Conservation (phyloP, 2,888 invertebrate species). For the Platynereis dumerilii region DNA sequence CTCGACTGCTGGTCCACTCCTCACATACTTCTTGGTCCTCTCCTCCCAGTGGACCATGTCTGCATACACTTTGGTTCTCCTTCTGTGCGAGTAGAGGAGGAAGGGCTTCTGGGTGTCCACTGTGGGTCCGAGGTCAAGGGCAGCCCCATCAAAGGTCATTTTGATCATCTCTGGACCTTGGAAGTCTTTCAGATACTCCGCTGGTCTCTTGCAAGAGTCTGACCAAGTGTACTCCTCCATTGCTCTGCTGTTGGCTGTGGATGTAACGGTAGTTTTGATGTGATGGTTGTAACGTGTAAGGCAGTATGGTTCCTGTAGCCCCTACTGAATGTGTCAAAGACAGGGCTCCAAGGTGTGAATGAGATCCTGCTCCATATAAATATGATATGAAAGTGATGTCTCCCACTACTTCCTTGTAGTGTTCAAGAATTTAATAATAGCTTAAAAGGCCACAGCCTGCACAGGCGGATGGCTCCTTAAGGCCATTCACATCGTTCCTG, state of each 20-base stretch:
- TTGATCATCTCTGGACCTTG: conserved; percentile 1
- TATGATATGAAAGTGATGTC: no score
- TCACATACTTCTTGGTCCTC: neutral
- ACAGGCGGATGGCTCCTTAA: no score
- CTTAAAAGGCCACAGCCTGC: no score
- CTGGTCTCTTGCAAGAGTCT: conserved; percentile 2
- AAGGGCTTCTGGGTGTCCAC: conserved; percentile 10
- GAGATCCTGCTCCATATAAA: no score
- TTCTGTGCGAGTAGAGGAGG: conserved; percentile 19
- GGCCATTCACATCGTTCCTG: no score
- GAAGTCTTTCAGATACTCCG: neutral
- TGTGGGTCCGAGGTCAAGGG: neutral
- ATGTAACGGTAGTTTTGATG: neutral
- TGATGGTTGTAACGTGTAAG: no score
- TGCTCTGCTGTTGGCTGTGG: neutral
- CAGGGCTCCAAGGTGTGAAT: no score
- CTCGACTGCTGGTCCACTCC: conserved; percentile 8
- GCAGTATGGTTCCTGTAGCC: no score
- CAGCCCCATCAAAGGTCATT: neutral
- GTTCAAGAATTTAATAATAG: no score
- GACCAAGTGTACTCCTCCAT: neutral
- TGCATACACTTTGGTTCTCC: conserved; percentile 18
- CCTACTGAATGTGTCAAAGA: no score
- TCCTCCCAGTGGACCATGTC: neutral
- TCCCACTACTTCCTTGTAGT: no score